Base-by-base conservation (phyloP, 2,797 vertebrate genomes). In the Gymnopithys bicolor region DNA sequence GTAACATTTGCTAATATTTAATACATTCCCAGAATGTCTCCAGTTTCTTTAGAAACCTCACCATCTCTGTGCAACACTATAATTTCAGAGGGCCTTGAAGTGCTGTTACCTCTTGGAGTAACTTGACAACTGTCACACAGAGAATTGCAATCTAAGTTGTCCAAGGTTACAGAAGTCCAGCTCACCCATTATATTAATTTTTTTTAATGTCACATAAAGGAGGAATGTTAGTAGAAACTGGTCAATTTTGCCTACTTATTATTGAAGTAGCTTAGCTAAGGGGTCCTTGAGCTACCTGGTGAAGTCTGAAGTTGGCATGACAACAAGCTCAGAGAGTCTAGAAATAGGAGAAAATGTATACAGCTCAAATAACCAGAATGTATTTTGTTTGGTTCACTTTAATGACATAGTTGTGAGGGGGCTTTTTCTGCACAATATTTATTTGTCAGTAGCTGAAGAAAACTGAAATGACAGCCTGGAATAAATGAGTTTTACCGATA, bases 301-400 rank as follows among this genome's bases (percentile, higher is more conserved):
- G 51, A 95, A 95, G 89, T 80, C 92, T 87, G 58, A 95, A 91
- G 90, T 95, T 95, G 94, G 93, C 91, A 95, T 96, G 94, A 96
- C 95, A 96, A 96, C 93, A 78, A 84, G 66, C 56, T 93, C 46
- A 27, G 58, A 82, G 63, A 91, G 51, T 60, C 45, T 66, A 87
- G 92, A 95, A 95, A 91, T 7, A 77, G 48, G 46, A 89, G 46
- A 94, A 95, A 92, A 92, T 89, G 3, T 48, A 82, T 69, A 89
- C 68, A 71, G 69, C 53, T 89, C 23, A 78, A 63, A 93, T 69
- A 39, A 78, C 69, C 32, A 75, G 73, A 66, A 89, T 45, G 43
- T 24, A 35, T 83, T 77, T 84, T 85, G 56, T 75, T 93, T 84
- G 39, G 33, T 63, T 91, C 51, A 28, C 37, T 89, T 83, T 71